Base-by-base conservation (phyloP, 2,113 vertebrate species). In the Planiliza haematocheilus region DNA sequence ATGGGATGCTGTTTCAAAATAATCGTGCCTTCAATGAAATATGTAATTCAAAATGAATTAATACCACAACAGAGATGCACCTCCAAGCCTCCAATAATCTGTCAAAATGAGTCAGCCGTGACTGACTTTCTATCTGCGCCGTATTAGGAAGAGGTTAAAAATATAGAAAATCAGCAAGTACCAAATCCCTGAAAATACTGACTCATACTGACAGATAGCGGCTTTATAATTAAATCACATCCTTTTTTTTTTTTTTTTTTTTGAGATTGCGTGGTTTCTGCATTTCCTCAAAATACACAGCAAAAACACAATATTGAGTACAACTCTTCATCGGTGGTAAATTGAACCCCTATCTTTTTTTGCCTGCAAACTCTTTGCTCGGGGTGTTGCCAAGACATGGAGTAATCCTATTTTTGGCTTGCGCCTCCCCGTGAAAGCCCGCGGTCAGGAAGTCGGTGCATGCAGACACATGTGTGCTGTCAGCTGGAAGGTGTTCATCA, bases 391-490 rank as follows among this genome's bases (percentile, higher is more conserved):
- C 77, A 84, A 86, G 81, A 80, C 62, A 45, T n/a, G 74, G 60
- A 89, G 80, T 80, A 89, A 90, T 88, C 85, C 74, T 88, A 86
- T 88, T 88, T 88, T 70, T 85, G 80, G 87, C 70, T 46, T 45
- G 69, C 79, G 70, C 63, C 58, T 58, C 74, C 53, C 63, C n/a
- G 17, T 77, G 72, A 84, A 87, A 70, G 55, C 62, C 3, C 46
- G 49, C 75, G 58, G 86, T 87, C 61, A 83, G 81, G 77, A 85
- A 82, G 82, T 71, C 48, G 0, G 4, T 9, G 5, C 45, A 43
- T 58, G 70, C 65, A 88, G 80, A 77, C 69, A 68, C 74, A 81
- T 57, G 55, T 57, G 55, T 53, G 75, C 74, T 82, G 88, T 88
- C 86, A 88, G 66, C 56, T 74, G 72, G 79, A 86, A 86, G 83